A percentile compares a stretch with the other conserved stretches of the same genome.
Evolutionary conservation across 2,797 vertebrate species (phyloP).

Genomic region (Characodon lateralis): DNA sequence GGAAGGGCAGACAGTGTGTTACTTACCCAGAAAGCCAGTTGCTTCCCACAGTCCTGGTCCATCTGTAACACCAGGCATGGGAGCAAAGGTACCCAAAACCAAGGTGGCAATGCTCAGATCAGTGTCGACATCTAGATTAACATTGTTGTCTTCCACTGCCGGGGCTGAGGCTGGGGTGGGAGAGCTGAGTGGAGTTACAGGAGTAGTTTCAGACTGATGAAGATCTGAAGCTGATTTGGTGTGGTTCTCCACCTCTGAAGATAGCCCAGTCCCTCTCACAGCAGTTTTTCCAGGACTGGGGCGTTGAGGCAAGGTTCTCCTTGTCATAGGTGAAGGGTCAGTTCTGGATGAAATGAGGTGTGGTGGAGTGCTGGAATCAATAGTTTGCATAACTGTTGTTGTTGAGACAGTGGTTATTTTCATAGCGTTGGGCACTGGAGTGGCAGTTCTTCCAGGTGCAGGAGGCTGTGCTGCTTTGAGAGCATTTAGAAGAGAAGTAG

Average conservation of each 20-base stretch:
- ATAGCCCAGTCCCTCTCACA: slow-evolving; percentile 2
- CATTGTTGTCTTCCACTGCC: slow-evolving; percentile 30
- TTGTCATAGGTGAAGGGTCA: neutral
- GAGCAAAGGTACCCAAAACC: slow-evolving; percentile 76
- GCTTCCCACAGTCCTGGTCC: slow-evolving; percentile 76
- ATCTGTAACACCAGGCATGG: slow-evolving; percentile 79
- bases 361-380: slow-evolving; percentile 23
- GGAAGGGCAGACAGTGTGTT: too few relatives aligned
- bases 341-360: slow-evolving; percentile 28
- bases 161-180: slow-evolving; percentile 39
- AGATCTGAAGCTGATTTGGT: slow-evolving; percentile 38
- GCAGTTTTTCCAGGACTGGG: slow-evolving; percentile 15
- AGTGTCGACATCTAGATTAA: slow-evolving; percentile 33
- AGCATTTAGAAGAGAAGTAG: slow-evolving; percentile 36
- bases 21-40: slow-evolving; percentile 77
- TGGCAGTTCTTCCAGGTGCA: slow-evolving; percentile 61
- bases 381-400: slow-evolving; percentile 4
- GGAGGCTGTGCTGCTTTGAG: slow-evolving; percentile 61
- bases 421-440: slow-evolving; percentile 5
- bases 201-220: slow-evolving; percentile 32
- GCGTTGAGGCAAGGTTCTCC: slow-evolving; percentile 34
- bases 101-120: slow-evolving; percentile 71
- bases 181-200: slow-evolving; percentile 19
- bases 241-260: slow-evolving; percentile 47
- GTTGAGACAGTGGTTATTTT: slow-evolving; percentile 42